These are phyloP conservation scores for Nyctereutes procyonoides DNA, from an alignment of 2,113 vertebrate species.

Conservation along the genomic window DNA sequence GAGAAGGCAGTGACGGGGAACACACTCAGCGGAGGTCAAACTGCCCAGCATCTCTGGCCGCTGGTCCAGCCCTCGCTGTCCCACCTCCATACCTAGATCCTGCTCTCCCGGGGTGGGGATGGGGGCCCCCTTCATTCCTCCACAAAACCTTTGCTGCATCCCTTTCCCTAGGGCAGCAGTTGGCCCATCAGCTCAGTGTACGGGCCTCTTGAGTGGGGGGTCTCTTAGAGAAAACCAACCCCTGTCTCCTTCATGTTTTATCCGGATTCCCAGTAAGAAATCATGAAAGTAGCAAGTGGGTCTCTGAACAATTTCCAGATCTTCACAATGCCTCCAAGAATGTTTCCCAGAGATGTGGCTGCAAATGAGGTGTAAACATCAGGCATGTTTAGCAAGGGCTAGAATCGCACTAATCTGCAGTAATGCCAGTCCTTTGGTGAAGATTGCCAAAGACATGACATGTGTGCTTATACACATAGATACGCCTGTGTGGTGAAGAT, in stretches of 20 bases:
- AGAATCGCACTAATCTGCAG: not conserved
- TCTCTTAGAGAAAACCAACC: not conserved
- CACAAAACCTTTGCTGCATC: rapidly evolving
- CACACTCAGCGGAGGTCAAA: not conserved
- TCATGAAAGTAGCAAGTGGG: rapidly evolving
- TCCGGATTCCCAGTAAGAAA: not conserved
- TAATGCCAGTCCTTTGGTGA: not conserved
- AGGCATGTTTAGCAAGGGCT: not conserved
- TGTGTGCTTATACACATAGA: too few species aligned
- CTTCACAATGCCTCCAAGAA: not conserved
- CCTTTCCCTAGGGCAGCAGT: rapidly evolving
- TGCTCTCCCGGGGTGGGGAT: not conserved
- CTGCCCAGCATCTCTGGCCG: rapidly evolving
- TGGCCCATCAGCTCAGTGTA: rapidly evolving
- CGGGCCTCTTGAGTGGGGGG: too few species aligned
- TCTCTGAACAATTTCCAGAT: rapidly evolving
- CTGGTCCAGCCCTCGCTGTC: rapidly evolving
- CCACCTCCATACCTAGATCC: not conserved
- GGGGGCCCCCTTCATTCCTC: not conserved
- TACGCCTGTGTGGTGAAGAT: not conserved
- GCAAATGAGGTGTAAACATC: not conserved
- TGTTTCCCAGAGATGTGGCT: not conserved
- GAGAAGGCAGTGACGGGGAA: not conserved
- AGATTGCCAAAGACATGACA: not conserved
- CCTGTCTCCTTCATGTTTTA: not conserved